phyloP scores from a whole-genome alignment of 1,140 invertebrate genomes.

The Trinorchestia longiramus region DNA sequence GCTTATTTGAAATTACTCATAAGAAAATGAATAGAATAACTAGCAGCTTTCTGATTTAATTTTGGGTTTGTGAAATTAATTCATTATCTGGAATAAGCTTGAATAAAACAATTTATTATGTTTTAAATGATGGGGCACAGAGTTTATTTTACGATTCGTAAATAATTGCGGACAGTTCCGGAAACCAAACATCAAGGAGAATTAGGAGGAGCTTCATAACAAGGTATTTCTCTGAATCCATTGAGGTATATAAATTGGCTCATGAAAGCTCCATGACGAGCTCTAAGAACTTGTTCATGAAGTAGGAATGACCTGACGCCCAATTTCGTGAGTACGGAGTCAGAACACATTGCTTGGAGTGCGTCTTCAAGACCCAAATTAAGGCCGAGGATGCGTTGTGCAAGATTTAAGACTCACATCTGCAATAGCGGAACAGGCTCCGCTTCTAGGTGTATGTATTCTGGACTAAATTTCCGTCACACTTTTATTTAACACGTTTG shows the following conservation, averaged over 20 bases:
- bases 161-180: neutral
- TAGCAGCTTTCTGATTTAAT: neutral
- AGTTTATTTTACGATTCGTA: no score
- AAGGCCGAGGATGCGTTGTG: neutral
- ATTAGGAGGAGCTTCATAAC: neutral
- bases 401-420: neutral
- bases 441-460: neutral
- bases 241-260: neutral
- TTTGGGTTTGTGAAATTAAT: neutral
- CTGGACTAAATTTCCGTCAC: neutral
- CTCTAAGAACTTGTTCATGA: neutral
- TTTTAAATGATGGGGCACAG: neutral
- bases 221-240: neutral
- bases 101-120: neutral
- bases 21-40: neutral
- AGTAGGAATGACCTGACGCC: neutral
- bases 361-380: neutral
- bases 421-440: neutral
- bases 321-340: neutral
- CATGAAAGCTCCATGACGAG: neutral
- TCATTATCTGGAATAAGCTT: neutral
- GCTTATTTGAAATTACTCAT: neutral
- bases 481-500: neutral
- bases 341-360: neutral
- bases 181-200: neutral